Evolutionary conservation across 2,888 invertebrate species (phyloP).

Genomic region (Zootermopsis nevadensis): DNA sequence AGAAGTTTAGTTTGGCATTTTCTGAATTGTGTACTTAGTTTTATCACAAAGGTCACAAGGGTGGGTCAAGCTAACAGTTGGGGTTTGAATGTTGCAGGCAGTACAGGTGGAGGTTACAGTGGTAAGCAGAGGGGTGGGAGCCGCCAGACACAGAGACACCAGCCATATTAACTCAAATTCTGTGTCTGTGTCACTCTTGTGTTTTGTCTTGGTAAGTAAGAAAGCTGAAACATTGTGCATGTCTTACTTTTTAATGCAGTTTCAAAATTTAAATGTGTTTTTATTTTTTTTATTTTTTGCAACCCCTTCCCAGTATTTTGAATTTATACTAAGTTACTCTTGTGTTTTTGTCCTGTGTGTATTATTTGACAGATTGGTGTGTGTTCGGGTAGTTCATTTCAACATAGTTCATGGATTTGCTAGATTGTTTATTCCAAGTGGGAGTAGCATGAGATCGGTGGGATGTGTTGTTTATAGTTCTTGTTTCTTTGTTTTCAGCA

Average conservation of each 20-base stretch:
- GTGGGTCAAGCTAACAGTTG: slow-evolving; percentile 35
- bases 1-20: not conserved
- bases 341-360: slow-evolving; percentile 22
- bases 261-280: slow-evolving; percentile 8
- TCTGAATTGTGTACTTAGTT: not conserved
- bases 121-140: slow-evolving; percentile 83
- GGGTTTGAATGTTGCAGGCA: slow-evolving; percentile 57
- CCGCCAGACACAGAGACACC: slow-evolving; percentile 83
- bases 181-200: slow-evolving; percentile 49
- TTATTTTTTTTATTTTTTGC: not conserved
- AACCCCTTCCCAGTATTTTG: slow-evolving; percentile 21
- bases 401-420: no score
- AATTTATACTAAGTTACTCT: slow-evolving; percentile 49
- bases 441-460: not conserved
- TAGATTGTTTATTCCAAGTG: not conserved
- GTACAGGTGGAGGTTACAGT: slow-evolving; percentile 64
- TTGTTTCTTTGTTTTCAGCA: slow-evolving; percentile 49
- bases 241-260: not conserved
- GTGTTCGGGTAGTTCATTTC: no score
- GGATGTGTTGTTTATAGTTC: not conserved
- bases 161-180: slow-evolving; percentile 76
- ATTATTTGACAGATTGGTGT: slow-evolving; percentile 18
- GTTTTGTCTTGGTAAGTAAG: slow-evolving; percentile 56
- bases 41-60: not conserved
- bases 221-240: slow-evolving; percentile 16